Percentiles rank a stretch among this genome's conserved stretches.
phyloP scores from a whole-genome alignment of 2,888 invertebrate species.

The Troides oblongomaculatus region DNA sequence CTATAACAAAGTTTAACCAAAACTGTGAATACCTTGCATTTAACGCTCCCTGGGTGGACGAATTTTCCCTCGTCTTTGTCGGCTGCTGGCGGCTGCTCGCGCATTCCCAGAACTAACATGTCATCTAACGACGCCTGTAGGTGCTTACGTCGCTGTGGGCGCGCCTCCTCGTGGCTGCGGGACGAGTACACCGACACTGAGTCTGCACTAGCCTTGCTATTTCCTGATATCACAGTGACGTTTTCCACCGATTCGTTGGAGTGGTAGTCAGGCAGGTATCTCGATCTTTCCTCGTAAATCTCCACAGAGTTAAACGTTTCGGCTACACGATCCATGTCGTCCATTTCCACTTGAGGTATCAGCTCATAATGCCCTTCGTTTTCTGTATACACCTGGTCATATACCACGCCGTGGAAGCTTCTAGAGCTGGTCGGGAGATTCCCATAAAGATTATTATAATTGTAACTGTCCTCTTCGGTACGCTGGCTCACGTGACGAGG shows the following conservation, averaged over 20 bases:
- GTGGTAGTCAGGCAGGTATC: constrained; percentile 53
- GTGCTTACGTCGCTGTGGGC: constrained; percentile 54
- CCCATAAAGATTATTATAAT: constrained; percentile 68
- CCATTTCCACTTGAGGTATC: constrained; percentile 56
- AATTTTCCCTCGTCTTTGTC: constrained; percentile 68
- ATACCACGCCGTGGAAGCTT: constrained; percentile 58
- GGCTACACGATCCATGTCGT: constrained; percentile 57
- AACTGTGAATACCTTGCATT: constrained; percentile 58
- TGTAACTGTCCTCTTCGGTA: constrained; percentile 72
- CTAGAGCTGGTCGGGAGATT: constrained; percentile 60
- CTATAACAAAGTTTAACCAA: background rate
- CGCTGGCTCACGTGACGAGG: constrained; percentile 57
- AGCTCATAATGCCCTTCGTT: constrained; percentile 70
- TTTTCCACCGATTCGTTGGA: constrained; percentile 78
- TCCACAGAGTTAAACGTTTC: constrained; percentile 70
- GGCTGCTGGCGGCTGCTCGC: constrained; percentile 43
- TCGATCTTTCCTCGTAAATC: constrained; percentile 63
- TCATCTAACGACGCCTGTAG: constrained; percentile 80
- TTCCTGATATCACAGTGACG: constrained; percentile 71
- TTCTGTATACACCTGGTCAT: constrained; percentile 72
- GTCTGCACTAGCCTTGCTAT: constrained; percentile 69
- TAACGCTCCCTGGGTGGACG: constrained; percentile 66
- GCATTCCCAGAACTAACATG: constrained; percentile 74
- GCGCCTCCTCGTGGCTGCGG: constrained; percentile 77
- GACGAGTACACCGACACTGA: constrained; percentile 81